Percentiles rank a stretch among this genome's conserved stretches.
Evolutionary conservation across 2,113 vertebrate species (phyloP).

Genomic region (Colaptes auratus): DNA sequence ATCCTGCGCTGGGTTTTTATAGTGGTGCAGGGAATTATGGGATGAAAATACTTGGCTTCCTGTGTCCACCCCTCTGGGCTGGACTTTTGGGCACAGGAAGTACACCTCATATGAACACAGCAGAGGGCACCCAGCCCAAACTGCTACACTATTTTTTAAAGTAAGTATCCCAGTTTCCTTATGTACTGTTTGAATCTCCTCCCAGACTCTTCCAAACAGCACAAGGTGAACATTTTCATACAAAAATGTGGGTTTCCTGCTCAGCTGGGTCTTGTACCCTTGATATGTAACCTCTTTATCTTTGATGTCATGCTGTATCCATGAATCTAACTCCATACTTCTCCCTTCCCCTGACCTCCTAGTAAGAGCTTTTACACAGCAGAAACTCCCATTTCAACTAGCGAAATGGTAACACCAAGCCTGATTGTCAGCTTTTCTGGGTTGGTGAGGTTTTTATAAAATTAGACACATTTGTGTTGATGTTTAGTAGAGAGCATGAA

Average conservation of each 20-base stretch:
- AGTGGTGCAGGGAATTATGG: no score
- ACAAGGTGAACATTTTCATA: not conserved
- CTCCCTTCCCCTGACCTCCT: not conserved
- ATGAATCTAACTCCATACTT: not conserved
- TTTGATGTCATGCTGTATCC: not conserved
- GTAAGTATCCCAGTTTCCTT: not conserved
- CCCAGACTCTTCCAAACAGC: not conserved
- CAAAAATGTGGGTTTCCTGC: not conserved
- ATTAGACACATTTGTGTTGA: conserved; percentile 86
- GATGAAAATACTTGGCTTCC: no score
- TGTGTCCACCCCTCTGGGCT: no score
- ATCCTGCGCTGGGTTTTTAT: no score
- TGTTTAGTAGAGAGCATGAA: conserved; percentile 83
- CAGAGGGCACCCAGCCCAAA: no score
- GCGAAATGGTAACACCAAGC: conserved; percentile 20
- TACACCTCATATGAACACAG: no score
- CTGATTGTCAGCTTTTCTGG: conserved; percentile 73
- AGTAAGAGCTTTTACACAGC: not conserved
- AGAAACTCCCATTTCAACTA: conserved; percentile 43
- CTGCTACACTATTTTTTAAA: no score
- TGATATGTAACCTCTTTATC: not conserved
- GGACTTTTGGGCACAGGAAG: no score
- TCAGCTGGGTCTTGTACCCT: not conserved
- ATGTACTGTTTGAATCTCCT: not conserved
- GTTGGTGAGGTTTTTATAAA: conserved; percentile 80